phyloP scores from a whole-genome alignment of 2,888 invertebrate species.

The Nemotelus nigrinus region DNA sequence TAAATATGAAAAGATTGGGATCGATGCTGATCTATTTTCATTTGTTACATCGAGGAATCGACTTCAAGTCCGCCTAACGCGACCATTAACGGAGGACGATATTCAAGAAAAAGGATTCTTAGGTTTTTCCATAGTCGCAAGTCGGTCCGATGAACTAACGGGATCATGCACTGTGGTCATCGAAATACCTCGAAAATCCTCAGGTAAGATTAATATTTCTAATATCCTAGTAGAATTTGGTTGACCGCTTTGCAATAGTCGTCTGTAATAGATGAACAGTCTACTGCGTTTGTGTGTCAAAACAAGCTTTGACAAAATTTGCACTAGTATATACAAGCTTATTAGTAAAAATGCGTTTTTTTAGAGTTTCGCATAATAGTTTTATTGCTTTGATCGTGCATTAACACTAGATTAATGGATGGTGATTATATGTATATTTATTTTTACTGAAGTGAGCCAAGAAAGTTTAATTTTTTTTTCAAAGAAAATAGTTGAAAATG shows the following conservation, averaged over 20 bases:
- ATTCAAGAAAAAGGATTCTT: slow-evolving; percentile 48
- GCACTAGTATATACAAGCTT: too few species aligned
- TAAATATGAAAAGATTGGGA: slow-evolving; percentile 48
- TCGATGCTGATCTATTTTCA: slow-evolving; percentile 49
- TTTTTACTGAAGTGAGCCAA: too few species aligned
- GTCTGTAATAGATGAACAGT: too few species aligned
- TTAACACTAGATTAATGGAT: too few species aligned
- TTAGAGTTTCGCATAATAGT: too few species aligned
- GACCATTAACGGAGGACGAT: slow-evolving; percentile 44
- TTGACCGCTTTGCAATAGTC: not conserved
- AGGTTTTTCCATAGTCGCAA: slow-evolving; percentile 52
- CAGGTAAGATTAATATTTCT: not conserved
- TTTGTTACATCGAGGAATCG: slow-evolving; percentile 47
- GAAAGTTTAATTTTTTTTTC: too few species aligned
- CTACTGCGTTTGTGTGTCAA: too few species aligned
- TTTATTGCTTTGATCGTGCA: too few species aligned
- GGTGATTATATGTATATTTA: too few species aligned
- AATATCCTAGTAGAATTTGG: not conserved
- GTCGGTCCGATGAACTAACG: slow-evolving; percentile 48
- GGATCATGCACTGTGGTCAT: slow-evolving; percentile 51
- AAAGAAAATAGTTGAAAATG: too few species aligned
- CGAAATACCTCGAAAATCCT: slow-evolving; percentile 44
- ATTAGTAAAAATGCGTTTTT: too few species aligned
- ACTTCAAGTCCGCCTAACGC: slow-evolving; percentile 47
- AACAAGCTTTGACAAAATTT: too few species aligned